Base-by-base conservation (phyloP, 2,797 vertebrate genomes). In the Cryptoblepharus egeriae region DNA sequence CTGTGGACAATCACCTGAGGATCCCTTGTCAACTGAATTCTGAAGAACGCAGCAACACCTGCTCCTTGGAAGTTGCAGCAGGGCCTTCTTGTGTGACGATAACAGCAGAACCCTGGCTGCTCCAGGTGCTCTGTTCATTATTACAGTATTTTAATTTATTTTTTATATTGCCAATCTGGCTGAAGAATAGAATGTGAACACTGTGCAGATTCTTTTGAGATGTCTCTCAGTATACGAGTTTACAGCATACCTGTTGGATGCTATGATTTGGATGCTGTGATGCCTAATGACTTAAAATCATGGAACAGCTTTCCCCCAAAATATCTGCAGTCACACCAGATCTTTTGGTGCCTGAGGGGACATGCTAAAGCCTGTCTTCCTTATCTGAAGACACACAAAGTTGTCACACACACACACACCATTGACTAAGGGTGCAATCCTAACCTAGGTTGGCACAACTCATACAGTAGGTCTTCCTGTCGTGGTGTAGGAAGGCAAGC, bases 21-120 rank as follows among this genome's bases (percentile, higher is more conserved):
- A 4, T 68, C 55, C 72, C 79, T 45, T 37, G 15, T 12, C 52
- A 78, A 74, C 2, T 77, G 22, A 10, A 37, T 22, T 75, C 61
- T 8, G 6, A 75, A 3, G 8, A 49, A 75, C 2, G 4, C 30
- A 5, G 24, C 39, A 45, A 18, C n/a, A 9, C 20, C 76, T 60
- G 74, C 16, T 49, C 37, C 72, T 75, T 79, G 72, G 52, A 4
- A 45, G 30, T 20, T n/a, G 8, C 63, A 76, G 58, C 1, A 12
- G 68, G 65, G 2, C 4, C 32, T 42, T 26, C 18, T 61, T 11
- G 39, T 0, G 2, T 45, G 69, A 71, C 45, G 69, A 73, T 28
- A 20, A 16, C 0, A 22, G 58, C 65, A 65, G 60, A 15, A 24
- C 1, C 24, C 1, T 3, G 3, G 15, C 24, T 7, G 15, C 37